Base-by-base conservation (phyloP, 1,140 invertebrate genomes). In the Belonocnema kinseyi region DNA sequence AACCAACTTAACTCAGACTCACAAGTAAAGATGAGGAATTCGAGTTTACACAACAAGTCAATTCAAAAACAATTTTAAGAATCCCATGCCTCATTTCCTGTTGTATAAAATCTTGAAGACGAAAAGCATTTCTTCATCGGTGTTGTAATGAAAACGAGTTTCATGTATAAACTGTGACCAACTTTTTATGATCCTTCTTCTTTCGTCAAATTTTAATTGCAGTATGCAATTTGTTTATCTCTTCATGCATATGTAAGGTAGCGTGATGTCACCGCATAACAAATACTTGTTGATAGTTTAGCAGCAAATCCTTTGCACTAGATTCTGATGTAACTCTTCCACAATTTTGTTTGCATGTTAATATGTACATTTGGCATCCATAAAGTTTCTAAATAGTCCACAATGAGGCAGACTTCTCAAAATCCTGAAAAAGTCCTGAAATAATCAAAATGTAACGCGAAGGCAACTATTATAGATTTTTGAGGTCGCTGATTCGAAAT, bases 111-210 rank as follows among this genome's bases (percentile, higher is more conserved):
- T 66, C 61, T 33, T 46, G 40, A 46, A 46, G 33, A 66, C 26
- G 53, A 17, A 17, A 54, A 54, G n/a, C 53, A 66, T 40, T 26
- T 40, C 14, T 21, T 21, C 26, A 66, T 66, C 26, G 61, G 33
- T 66, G 61, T 66, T 33, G 40, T 40, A 66, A 40, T 66, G 7
- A 46, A 66, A 66, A 66, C 61, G 26, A 66, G 61, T 66, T 66
- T 66, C 26, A 40, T 66, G 26, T 66, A 66, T 66, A 26, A 40
- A 16, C 26, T 16, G 26, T 66, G 61, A n/a, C 40, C 26, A 66
- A 66, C n/a, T 66, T 66, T 61, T 66, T 56, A 66, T 66, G 10
- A 2, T 46, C 0, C 40, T 46, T 46, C 0, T 46, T 46, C 40
- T 46, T 46, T 46, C 2, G 8, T 46, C 40, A 46, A 46, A 46